Evolutionary conservation across 2,888 invertebrate species (phyloP), one percentile per base, ranked within the genome.

Genomic region (Aspidiotus rigidus): DNA sequence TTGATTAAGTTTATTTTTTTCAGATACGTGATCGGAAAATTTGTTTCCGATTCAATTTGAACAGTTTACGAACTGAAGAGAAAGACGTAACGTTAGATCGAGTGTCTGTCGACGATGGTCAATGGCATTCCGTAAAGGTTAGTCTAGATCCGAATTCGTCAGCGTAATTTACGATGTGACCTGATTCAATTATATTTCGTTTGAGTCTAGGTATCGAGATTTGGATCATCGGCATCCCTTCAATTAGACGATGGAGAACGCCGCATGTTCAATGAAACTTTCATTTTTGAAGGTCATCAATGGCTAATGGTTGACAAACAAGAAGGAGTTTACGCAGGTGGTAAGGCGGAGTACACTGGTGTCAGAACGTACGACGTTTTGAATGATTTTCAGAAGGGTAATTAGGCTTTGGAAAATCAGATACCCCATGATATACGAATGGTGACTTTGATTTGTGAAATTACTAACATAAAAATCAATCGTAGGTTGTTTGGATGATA

Each of bases 181-280:
- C 1, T 28, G 28, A 28, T 28, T 5, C 5, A 28, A 28, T 28
- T 5, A 28, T 28, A 28, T 28, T 5, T 28, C 5, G 28, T 28
- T 28, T 28, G n/a, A 40, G 60, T 63, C 8, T 64, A 75, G 74
- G 90, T 96, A 0, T 89, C 90, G 74, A 85, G 97, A 69, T 93
- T 91, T 74, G 96, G 96, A 54, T 92, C 92, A 62, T 92, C 93
- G 9, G 94, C 96, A 11, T 91, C 91, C 64, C 80, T 98, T 71
- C 92, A 92, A 77, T 81, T 97, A 73, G 97, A 98, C 77, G 94
- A 94, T 5, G 97, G 97, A 1, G 96, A 96, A 80, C 96, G 96
- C 0, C 81, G 93, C 72, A 82, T 93, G 71, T 94, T 92, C 80
- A 94, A 95, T 77, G 95, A 95, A 78, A 91, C 93, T 0, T 93